These are phyloP conservation scores for Lasius fuliginosus DNA, from an alignment of 2,888 invertebrate species.

Conservation along the genomic window DNA sequence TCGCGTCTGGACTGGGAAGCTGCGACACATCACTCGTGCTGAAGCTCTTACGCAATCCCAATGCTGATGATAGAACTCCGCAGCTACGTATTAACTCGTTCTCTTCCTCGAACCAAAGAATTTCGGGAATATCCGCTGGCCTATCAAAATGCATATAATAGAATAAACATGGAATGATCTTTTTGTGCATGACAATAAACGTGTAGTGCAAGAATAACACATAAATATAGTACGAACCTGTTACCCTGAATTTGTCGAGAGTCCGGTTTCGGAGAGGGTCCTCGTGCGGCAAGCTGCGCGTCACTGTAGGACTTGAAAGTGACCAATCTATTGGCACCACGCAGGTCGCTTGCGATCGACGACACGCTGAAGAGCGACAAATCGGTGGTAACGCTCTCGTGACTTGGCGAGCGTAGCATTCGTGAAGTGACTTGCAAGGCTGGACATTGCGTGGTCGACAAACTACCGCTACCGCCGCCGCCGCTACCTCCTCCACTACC, in stretches of 20 bases:
- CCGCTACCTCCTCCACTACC: not conserved
- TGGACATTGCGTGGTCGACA: constrained; percentile 85
- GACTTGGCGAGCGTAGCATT: constrained; percentile 92
- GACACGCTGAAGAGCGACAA: constrained; percentile 93
- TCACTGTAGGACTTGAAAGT: constrained; percentile 87
- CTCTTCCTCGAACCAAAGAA: constrained; percentile 91
- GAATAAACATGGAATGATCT: not conserved
- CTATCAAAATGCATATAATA: constrained; percentile 78
- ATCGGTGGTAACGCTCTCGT: constrained; percentile 94
- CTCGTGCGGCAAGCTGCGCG: constrained; percentile 87
- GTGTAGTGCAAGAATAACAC: not conserved
- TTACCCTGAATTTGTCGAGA: constrained; percentile 82
- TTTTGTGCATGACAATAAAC: not conserved
- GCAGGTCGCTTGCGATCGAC: constrained; percentile 88
- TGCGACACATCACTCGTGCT: constrained; percentile 93
- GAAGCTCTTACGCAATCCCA: constrained; percentile 94
- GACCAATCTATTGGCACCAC: constrained; percentile 86
- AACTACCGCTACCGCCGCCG: constrained; percentile 40
- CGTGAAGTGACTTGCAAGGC: constrained; percentile 88
- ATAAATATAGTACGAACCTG: constrained; percentile 76
- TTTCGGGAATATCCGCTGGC: constrained; percentile 89
- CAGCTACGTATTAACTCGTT: constrained; percentile 93
- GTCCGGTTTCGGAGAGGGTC: constrained; percentile 92
- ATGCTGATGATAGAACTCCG: constrained; percentile 92
- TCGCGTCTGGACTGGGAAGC: constrained; percentile 87